Percentiles rank a stretch among this genome's conserved stretches.
These are phyloP conservation scores for Desmophyllum pertusum DNA, from an alignment of 92 coral and sea anemone species.

Conservation along the genomic window DNA sequence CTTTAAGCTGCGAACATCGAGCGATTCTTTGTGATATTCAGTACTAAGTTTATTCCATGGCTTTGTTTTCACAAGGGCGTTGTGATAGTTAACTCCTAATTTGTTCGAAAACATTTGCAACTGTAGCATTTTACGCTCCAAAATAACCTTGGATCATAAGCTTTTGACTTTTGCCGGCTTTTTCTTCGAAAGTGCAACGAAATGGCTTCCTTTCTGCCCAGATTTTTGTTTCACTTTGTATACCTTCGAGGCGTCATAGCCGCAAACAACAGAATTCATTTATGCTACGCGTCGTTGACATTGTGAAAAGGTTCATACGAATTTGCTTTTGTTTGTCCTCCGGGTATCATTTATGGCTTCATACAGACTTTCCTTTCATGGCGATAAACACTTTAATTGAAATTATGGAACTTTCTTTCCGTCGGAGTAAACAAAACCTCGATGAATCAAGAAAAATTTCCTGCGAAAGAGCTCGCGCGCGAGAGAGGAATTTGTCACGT, in stretches of 20 bases:
- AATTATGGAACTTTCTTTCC: conserved; percentile 12
- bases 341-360: conserved; percentile 37
- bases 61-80: conserved; percentile 42
- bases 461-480: conserved; percentile 15
- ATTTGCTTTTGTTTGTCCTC: conserved; percentile 26
- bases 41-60: conserved; percentile 2
- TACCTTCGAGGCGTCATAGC: conserved; percentile 24
- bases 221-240: neutral
- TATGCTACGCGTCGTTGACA: conserved; percentile 20
- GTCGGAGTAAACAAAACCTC: conserved; percentile 35
- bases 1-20: conserved; percentile 4
- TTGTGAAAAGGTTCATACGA: conserved; percentile 19
- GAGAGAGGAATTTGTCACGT: conserved; percentile 33
- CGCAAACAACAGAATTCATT: conserved; percentile 42
- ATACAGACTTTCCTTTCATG: conserved; percentile 39
- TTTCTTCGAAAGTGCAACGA: conserved; percentile 3
- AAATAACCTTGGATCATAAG: neutral
- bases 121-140: neutral
- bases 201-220: neutral
- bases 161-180: neutral
- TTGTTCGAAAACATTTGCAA: conserved; percentile 23
- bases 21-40: conserved; percentile 13
- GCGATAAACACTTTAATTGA: conserved; percentile 26
- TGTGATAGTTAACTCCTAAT: conserved; percentile 23
- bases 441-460: conserved; percentile 20